These are phyloP conservation scores for Crioceris asparagi DNA, from an alignment of 2,888 invertebrate genomes.

Conservation along the genomic window DNA sequence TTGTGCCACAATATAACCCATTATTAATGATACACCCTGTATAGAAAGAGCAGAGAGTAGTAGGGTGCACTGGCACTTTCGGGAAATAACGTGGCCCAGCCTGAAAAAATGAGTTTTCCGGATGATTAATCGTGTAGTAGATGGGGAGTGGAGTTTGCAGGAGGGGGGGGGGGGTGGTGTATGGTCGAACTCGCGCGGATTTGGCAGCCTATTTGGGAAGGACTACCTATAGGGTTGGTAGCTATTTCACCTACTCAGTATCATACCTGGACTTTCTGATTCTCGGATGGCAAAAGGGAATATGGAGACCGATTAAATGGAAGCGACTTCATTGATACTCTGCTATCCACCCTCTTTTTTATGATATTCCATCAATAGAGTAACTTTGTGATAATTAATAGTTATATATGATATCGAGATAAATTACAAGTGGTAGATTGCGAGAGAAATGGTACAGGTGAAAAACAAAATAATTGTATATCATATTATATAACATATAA, in stretches of 20 bases:
- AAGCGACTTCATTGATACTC: too few relatives aligned
- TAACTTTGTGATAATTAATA: too few relatives aligned
- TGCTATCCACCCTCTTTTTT: too few relatives aligned
- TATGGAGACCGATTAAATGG: too few relatives aligned
- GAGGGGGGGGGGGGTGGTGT: not conserved
- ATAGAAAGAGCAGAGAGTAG: not conserved
- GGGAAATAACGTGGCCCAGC: constrained; percentile 22
- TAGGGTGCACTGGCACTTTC: constrained; percentile 20
- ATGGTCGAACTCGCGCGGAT: not conserved
- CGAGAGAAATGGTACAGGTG: too few relatives aligned
- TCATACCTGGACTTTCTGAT: not conserved
- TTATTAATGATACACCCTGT: not conserved
- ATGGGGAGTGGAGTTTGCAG: not conserved
- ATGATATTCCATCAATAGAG: too few relatives aligned
- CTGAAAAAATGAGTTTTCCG: constrained; percentile 27
- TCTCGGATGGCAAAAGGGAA: too few relatives aligned
- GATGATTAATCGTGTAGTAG: constrained; percentile 25
- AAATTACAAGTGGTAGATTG: too few relatives aligned
- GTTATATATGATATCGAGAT: too few relatives aligned
- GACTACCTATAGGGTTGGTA: not conserved
- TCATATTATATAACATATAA: too few relatives aligned
- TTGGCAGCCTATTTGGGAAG: not conserved
- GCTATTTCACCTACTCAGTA: not conserved
- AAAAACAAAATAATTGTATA: too few relatives aligned
- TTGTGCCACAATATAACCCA: too few relatives aligned